These are phyloP conservation scores for Poecilia gillii DNA, from an alignment of 2,797 vertebrate genomes.

Conservation along the genomic window DNA sequence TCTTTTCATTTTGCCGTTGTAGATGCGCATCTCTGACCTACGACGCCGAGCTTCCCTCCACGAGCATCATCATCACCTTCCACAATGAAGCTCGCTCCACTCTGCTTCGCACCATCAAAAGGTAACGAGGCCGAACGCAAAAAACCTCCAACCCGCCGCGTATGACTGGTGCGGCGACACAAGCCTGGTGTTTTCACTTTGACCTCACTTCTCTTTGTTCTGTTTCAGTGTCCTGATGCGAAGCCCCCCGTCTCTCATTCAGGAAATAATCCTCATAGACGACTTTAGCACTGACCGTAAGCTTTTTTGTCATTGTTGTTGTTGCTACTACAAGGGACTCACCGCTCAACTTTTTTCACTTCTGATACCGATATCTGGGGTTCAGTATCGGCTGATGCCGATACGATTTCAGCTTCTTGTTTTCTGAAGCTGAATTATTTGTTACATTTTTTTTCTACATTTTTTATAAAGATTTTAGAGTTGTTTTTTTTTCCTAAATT, in stretches of 20 bases:
- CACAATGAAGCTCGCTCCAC: constrained; percentile 98
- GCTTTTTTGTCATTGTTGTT: constrained; percentile 61
- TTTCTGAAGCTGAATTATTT: no score
- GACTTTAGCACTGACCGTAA: constrained; percentile 97
- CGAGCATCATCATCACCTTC: constrained; percentile 96
- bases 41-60: constrained; percentile 87
- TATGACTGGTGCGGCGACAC: neutral
- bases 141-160: fast-evolving
- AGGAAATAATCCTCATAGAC: constrained; percentile 96
- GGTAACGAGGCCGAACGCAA: constrained; percentile 70
- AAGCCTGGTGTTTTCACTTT: neutral
- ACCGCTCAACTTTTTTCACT: no score
- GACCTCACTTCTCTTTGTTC: neutral
- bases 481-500: no score
- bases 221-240: constrained; percentile 88
- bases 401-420: no score
- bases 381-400: no score
- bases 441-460: no score
- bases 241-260: constrained; percentile 89
- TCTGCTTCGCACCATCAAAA: constrained; percentile 93
- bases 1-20: neutral
- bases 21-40: constrained; percentile 92
- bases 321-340: no score
- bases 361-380: no score
- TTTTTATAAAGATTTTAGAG: no score